These are phyloP conservation scores for Mormyrus iriodes DNA, from an alignment of 2,113 vertebrate genomes.

Conservation along the genomic window DNA sequence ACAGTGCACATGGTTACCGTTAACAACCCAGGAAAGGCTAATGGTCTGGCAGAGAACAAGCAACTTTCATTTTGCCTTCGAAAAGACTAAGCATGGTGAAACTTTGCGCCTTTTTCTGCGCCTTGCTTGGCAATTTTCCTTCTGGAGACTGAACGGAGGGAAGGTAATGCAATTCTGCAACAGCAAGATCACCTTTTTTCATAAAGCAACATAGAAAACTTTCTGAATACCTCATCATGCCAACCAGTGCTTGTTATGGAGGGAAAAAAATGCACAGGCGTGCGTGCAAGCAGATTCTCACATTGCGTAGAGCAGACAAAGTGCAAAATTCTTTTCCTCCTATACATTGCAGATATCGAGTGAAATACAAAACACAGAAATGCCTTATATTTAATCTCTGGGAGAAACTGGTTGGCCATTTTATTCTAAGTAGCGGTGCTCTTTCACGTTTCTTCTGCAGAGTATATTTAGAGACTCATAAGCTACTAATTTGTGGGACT, in stretches of 20 bases:
- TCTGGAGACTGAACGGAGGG: constrained; percentile 7
- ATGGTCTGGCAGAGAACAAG: neutral
- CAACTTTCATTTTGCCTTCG: neutral
- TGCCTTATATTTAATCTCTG: neutral
- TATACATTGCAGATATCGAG: neutral
- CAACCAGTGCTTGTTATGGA: neutral
- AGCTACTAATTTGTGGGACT: neutral
- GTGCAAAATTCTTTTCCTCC: neutral
- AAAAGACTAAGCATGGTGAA: constrained; percentile 7
- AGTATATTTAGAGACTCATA: constrained; percentile 1
- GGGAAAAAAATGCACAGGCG: neutral
- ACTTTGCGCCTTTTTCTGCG: neutral
- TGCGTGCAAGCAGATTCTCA: neutral
- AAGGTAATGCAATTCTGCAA: constrained; percentile 18
- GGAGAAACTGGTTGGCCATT: neutral
- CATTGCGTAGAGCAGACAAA: neutral
- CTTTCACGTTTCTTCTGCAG: neutral
- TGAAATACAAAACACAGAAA: neutral
- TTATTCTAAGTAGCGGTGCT: neutral
- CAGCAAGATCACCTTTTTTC: constrained; percentile 16
- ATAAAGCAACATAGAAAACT: constrained; percentile 9
- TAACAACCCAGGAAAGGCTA: neutral
- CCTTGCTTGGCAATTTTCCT: constrained; percentile 18
- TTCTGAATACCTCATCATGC: constrained; percentile 17
- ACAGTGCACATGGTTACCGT: neutral